A percentile compares a stretch with the other conserved stretches of the same genome.
Conservation (phyloP, 2,113 vertebrate genomes). For the Lophura nycthemera region DNA sequence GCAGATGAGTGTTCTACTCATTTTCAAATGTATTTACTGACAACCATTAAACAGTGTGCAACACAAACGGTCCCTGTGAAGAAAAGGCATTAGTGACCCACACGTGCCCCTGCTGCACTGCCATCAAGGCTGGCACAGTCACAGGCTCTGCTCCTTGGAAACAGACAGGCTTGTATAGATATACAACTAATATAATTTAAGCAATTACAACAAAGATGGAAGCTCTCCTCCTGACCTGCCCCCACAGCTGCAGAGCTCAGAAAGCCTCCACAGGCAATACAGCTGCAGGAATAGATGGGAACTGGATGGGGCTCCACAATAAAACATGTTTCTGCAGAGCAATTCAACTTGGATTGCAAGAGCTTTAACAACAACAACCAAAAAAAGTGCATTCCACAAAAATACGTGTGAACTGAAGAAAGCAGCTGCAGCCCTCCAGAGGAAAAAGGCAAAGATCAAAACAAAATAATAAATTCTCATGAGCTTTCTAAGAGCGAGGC, state of each 20-base stretch:
- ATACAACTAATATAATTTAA: background rate
- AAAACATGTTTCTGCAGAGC: conserved; percentile 15
- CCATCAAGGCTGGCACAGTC: background rate
- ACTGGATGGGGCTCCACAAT: background rate
- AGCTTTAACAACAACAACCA: background rate
- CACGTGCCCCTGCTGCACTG: background rate
- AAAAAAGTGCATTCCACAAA: conserved; percentile 12
- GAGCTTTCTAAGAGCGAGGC: background rate
- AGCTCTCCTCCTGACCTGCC: background rate
- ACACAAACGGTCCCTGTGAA: background rate
- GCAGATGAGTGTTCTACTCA: background rate
- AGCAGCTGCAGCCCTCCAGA: conserved; percentile 47
- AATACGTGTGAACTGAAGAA: background rate
- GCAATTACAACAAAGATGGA: background rate
- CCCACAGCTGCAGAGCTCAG: conserved; percentile 43
- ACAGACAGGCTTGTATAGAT: background rate
- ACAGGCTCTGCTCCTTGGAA: background rate
- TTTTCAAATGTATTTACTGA: conserved; percentile 6
- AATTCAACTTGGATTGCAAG: background rate
- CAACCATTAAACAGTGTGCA: background rate
- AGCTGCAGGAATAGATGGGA: conserved; percentile 27
- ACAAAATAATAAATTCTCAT: background rate
- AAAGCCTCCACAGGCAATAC: conserved; percentile 2
- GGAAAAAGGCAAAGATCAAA: conserved; percentile 24
- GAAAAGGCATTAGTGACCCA: background rate